These are phyloP conservation scores for Arctopsyche grandis DNA, from an alignment of 1,140 invertebrate species.

Conservation along the genomic window DNA sequence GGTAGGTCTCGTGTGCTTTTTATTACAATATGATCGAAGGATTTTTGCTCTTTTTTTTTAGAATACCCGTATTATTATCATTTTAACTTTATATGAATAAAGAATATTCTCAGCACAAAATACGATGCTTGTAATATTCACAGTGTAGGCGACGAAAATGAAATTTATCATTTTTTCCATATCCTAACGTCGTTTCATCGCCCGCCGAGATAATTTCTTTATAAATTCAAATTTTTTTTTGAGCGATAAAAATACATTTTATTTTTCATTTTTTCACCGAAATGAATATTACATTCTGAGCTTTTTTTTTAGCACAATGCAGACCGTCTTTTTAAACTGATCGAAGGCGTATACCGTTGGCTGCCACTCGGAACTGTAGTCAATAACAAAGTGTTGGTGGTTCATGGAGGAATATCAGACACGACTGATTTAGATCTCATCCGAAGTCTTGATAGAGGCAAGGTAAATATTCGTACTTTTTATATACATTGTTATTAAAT, in stretches of 20 bases:
- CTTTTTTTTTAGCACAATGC: conserved; percentile 72
- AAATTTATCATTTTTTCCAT: conserved; percentile 35
- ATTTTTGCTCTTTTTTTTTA: no score
- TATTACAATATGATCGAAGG: no score
- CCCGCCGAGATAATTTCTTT: conserved; percentile 23
- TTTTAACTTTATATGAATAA: not conserved
- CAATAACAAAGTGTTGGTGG: conserved; percentile 86
- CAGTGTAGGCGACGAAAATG: conserved; percentile 15
- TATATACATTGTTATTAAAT: not conserved
- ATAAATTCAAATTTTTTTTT: conserved; percentile 19
- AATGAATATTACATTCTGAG: no score
- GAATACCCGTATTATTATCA: not conserved
- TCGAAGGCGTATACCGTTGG: conserved; percentile 90
- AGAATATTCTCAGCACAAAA: not conserved
- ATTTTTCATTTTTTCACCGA: not conserved
- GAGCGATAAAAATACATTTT: not conserved
- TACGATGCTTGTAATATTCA: conserved; percentile 8
- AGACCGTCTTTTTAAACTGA: conserved; percentile 78
- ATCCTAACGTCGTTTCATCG: conserved; percentile 12
- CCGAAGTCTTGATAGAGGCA: conserved; percentile 78
- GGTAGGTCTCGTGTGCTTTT: no score
- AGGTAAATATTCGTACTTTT: conserved; percentile 68
- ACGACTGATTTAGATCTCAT: conserved; percentile 82
- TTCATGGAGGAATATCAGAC: conserved; percentile 90
- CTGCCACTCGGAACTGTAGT: conserved; percentile 88